Percentiles rank a stretch among this genome's conserved stretches.
These are phyloP conservation scores for Orthosia cruda DNA, from an alignment of 2,888 invertebrate species.

Conservation along the genomic window DNA sequence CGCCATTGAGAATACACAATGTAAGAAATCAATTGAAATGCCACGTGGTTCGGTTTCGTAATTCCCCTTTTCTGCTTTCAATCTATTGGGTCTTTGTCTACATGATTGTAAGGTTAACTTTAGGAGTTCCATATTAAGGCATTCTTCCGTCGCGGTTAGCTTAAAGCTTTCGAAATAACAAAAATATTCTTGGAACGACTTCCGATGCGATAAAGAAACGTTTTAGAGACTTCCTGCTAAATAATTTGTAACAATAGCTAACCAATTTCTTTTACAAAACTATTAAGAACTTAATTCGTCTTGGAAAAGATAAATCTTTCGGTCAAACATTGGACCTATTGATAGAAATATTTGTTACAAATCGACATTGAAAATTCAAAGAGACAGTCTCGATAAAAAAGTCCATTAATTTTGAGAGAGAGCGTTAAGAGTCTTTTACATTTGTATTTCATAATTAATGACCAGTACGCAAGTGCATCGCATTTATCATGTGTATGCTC, in stretches of 20 bases:
- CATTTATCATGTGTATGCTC: slow-evolving; percentile 63
- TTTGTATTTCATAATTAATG: slow-evolving; percentile 45
- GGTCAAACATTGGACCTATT: slow-evolving; percentile 14
- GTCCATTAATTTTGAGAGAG: slow-evolving; percentile 49
- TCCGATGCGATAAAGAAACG: slow-evolving; percentile 43
- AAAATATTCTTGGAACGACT: slow-evolving; percentile 50
- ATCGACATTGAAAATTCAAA: slow-evolving; percentile 26
- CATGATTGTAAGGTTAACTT: slow-evolving; percentile 20
- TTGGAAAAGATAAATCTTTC: slow-evolving; percentile 37
- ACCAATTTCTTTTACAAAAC: slow-evolving; percentile 22
- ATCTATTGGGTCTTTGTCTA: slow-evolving; percentile 49
- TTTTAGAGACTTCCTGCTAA: slow-evolving; percentile 49
- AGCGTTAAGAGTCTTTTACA: slow-evolving; percentile 32
- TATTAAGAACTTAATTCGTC: slow-evolving; percentile 5
- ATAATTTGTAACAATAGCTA: slow-evolving; percentile 49
- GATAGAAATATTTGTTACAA: slow-evolving; percentile 12
- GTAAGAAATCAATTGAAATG: slow-evolving; percentile 60
- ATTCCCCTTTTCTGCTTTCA: slow-evolving; percentile 47
- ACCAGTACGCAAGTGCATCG: slow-evolving; percentile 48
- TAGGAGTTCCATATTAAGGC: slow-evolving; percentile 2
- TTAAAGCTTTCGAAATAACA: slow-evolving; percentile 23
- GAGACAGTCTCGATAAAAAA: slow-evolving; percentile 25
- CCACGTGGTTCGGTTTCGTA: slow-evolving; percentile 48
- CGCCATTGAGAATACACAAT: slow-evolving; percentile 66
- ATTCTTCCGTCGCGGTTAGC: slow-evolving; percentile 1